Base-by-base conservation (phyloP, 2,888 invertebrate species). In the Formica aserva region DNA sequence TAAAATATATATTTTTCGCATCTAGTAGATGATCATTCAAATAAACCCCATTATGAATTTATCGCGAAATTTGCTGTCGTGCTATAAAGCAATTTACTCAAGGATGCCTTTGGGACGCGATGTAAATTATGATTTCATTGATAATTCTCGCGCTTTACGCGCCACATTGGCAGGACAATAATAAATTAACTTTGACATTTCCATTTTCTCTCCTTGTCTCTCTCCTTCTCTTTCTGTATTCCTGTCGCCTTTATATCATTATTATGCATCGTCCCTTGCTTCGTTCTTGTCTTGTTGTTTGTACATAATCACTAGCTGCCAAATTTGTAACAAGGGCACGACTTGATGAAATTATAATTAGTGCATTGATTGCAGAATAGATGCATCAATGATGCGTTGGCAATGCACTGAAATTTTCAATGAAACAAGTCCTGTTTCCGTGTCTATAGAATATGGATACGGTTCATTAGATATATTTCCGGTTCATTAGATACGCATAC, bases 51-150 rank as follows among this genome's bases (percentile, higher is more conserved):
- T 26, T 32, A 60, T 29, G 15, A 55, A 65, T 66, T 82, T 76
- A 74, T 74, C 41, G 22, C 52, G 5, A 72, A 63, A 65, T 63
- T 77, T 38, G 18, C 55, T 38, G 48, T 65, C 32, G 18, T 8
- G 22, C 22, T 45, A 62, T 66, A 55, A 38, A 52, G 15, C 38
- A 38, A 38, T 38, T 77, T 77, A 77, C 29, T 77, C 66, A 55
- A 55, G 38, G 26, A 18, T 52, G n/a, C 52, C 26, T 77, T 38
- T 55, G 48, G 62, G 32, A 29, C 26, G 60, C 41, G n/a, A 71
- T 52, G 57, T 69, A 76, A 83, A 83, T 83, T 67, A 55, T 62
- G 69, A 77, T 67, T 62, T 77, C 29, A 83, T 76, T 77, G 55
- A 60, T 67, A 48, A 76, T 77, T 66, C 55, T 35, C 55, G 38